Conservation (phyloP, 2,797 vertebrate genomes). For the Pteronotus mesoamericanus region DNA sequence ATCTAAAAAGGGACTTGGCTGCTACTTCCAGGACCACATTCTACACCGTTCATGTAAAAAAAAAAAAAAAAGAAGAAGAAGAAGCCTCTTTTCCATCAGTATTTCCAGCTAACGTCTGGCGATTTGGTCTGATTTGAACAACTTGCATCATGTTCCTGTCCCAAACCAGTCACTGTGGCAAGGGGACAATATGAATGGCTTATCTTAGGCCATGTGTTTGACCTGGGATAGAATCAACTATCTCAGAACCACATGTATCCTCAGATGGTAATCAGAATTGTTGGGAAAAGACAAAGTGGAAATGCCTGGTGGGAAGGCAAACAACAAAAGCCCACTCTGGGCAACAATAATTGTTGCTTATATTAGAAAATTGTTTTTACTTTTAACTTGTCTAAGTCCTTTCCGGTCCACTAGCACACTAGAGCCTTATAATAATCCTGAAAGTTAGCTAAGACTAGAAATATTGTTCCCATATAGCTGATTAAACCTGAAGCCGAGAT, state of each 20-base stretch:
- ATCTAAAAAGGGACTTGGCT: background rate
- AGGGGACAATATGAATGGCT: background rate
- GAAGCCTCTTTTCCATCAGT: background rate
- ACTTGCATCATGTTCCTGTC: background rate
- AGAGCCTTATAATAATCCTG: background rate
- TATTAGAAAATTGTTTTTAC: background rate
- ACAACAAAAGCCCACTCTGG: background rate
- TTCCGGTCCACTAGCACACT: background rate
- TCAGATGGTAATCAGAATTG: background rate
- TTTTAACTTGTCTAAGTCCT: conserved; percentile 13
- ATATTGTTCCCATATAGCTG: background rate
- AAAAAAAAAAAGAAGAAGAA: background rate
- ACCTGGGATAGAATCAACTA: background rate
- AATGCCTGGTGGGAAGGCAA: background rate
- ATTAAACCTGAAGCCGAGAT: background rate
- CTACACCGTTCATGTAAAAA: background rate
- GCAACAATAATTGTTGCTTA: background rate
- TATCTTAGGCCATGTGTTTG: background rate
- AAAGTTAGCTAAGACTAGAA: background rate
- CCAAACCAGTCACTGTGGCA: background rate
- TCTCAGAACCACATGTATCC: background rate
- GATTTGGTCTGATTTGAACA: background rate
- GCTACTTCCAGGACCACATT: background rate
- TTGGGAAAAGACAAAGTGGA: conserved; percentile 15
- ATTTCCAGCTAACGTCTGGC: background rate